Evolutionary conservation across 2,113 vertebrate species (phyloP).

Genomic region (Elephantulus edwardii): DNA sequence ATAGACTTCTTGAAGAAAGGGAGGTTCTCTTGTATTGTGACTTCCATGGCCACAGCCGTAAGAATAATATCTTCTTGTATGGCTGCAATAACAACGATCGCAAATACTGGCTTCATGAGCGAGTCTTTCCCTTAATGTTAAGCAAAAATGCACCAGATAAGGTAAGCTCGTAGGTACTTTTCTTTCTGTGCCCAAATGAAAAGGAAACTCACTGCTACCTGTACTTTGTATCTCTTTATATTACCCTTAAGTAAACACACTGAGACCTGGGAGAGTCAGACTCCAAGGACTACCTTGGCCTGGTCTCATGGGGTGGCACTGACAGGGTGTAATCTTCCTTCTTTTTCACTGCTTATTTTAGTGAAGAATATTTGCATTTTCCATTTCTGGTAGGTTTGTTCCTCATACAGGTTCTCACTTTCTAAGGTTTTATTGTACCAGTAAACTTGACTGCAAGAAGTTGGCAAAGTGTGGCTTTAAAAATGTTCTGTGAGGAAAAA

Average conservation of each 20-base stretch:
- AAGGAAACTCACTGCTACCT: background rate
- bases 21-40: slow-evolving; percentile 94
- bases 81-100: slow-evolving; percentile 84
- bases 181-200: background rate
- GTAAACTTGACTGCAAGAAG: background rate
- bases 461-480: slow-evolving; percentile 24
- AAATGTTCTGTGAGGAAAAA: too few relatives aligned
- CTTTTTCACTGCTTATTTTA: background rate
- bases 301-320: background rate
- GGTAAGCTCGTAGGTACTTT: slow-evolving; percentile 79
- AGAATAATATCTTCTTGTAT: slow-evolving; percentile 95
- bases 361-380: background rate
- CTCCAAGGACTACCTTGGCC: background rate
- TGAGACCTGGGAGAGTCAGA: background rate
- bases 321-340: background rate
- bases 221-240: background rate
- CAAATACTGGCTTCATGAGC: slow-evolving; percentile 82
- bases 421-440: background rate
- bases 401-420: background rate
- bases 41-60: slow-evolving; percentile 94
- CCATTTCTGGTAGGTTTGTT: background rate
- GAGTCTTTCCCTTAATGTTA: slow-evolving; percentile 95
- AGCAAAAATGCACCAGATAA: slow-evolving; percentile 93
- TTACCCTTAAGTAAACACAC: background rate
- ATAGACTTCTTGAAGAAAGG: slow-evolving; percentile 87